Conservation (phyloP, 2,888 invertebrate species). For the Seira ritae region DNA sequence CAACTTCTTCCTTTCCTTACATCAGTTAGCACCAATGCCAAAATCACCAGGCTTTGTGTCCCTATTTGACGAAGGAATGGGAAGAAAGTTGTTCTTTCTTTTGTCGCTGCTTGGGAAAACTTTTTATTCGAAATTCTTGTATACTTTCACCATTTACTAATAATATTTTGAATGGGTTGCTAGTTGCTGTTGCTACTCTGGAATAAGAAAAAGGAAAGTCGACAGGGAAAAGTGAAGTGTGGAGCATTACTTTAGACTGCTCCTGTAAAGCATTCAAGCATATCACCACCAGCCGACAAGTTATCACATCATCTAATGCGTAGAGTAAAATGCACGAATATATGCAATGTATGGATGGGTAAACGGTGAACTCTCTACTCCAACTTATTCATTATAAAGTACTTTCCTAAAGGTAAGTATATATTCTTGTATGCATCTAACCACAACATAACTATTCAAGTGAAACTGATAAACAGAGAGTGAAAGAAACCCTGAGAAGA, state of each 20-base stretch:
- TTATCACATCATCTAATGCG: constrained; percentile 49
- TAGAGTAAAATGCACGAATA: background rate
- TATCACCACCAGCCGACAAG: constrained; percentile 57
- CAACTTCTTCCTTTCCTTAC: constrained; percentile 22
- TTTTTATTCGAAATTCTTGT: constrained; percentile 38
- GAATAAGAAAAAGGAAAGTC: too few relatives aligned
- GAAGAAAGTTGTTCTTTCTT: constrained; percentile 43
- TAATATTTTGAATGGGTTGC: constrained; percentile 45
- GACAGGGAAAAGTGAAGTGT: constrained; percentile 28
- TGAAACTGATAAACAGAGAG: constrained; percentile 54
- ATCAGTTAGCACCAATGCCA: constrained; percentile 46
- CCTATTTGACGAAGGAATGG: too few relatives aligned
- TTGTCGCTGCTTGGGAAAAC: background rate
- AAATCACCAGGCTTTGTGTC: constrained; percentile 32
- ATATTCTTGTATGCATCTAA: constrained; percentile 29
- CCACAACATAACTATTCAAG: constrained; percentile 55
- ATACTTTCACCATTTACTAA: constrained; percentile 31
- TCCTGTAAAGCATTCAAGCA: constrained; percentile 45
- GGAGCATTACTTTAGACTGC: constrained; percentile 19
- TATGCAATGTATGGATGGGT: background rate
- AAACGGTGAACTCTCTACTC: constrained; percentile 1
- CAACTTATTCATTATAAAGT: constrained; percentile 10
- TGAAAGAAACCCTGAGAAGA: constrained; percentile 17
- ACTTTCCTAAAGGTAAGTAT: background rate
- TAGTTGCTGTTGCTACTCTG: constrained; percentile 37